Evolutionary conservation across 53 echinoderm and acorn worm genomes (phyloP).

Genomic region (Antedon mediterranea): DNA sequence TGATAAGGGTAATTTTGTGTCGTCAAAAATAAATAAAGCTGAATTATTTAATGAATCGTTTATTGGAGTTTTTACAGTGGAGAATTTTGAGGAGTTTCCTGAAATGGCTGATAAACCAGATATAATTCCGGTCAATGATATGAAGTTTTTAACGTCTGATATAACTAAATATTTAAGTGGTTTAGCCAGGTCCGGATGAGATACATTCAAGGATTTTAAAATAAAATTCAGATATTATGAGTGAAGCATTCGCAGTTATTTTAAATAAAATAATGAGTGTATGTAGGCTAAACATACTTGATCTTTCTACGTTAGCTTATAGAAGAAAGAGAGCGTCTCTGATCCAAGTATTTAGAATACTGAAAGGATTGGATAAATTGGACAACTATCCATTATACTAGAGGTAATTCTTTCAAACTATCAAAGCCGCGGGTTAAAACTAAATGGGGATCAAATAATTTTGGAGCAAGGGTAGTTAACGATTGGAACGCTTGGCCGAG

Average conservation of each 20-base stretch:
- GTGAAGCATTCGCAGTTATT: neutral
- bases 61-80: neutral
- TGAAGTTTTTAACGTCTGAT: neutral
- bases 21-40: neutral
- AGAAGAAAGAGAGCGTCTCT: neutral
- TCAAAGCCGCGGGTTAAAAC: no score
- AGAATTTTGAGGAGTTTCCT: neutral
- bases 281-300: neutral
- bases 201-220: neutral
- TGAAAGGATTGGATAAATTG: neutral
- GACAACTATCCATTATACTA: no score
- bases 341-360: neutral
- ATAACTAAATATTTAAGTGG: neutral
- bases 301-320: neutral
- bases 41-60: slow-evolving; percentile 2
- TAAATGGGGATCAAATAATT: no score
- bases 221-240: neutral
- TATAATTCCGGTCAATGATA: neutral
- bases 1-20: no score
- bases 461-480: no score
- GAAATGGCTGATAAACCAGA: neutral
- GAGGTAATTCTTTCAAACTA: no score
- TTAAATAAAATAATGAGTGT: neutral
- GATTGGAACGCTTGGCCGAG: no score
- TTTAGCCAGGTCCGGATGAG: slow-evolving; percentile 1